Evolutionary conservation across 2,797 vertebrate species (phyloP).

Genomic region (Bryconaethiops microstoma): DNA sequence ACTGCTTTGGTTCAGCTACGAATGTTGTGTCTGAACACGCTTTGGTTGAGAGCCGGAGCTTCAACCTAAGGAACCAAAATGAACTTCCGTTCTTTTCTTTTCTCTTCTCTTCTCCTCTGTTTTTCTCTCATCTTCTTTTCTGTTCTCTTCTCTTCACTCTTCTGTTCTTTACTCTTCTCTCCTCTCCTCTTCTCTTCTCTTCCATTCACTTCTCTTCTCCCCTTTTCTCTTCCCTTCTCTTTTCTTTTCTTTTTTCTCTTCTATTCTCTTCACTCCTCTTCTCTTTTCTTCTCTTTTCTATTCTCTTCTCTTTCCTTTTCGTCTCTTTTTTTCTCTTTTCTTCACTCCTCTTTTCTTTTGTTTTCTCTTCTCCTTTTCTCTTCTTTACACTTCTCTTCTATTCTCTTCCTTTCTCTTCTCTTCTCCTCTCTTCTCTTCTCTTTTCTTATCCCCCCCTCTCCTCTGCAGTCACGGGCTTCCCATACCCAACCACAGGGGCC

Average conservation of each 20-base stretch:
- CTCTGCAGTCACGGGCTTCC: conserved; percentile 59
- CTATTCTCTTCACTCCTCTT: too few species aligned
- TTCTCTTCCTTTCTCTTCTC: not conserved
- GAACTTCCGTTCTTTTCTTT: not conserved
- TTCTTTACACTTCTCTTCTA: not conserved
- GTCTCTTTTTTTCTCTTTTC: too few species aligned
- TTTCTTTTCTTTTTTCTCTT: too few species aligned
- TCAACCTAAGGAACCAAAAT: not conserved
- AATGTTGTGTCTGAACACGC: conserved; percentile 17
- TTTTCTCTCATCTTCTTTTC: not conserved
- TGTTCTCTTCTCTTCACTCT: not conserved
- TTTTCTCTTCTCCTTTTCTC: not conserved
- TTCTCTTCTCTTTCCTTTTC: too few species aligned
- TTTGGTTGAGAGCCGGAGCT: conserved; percentile 24
- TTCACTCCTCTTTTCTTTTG: not conserved
- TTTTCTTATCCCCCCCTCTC: conserved; percentile 2
- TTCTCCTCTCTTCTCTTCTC: not conserved
- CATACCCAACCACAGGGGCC: conserved; percentile 85
- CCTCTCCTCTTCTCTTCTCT: too few species aligned
- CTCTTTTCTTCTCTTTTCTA: too few species aligned
- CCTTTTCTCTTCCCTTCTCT: not conserved
- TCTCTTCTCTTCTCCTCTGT: not conserved
- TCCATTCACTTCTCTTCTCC: not conserved
- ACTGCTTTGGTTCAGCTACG: conserved; percentile 37
- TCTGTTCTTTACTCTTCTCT: not conserved